Evolutionary conservation across 2,888 invertebrate species (phyloP).

Genomic region (Acrobasis suavella): DNA sequence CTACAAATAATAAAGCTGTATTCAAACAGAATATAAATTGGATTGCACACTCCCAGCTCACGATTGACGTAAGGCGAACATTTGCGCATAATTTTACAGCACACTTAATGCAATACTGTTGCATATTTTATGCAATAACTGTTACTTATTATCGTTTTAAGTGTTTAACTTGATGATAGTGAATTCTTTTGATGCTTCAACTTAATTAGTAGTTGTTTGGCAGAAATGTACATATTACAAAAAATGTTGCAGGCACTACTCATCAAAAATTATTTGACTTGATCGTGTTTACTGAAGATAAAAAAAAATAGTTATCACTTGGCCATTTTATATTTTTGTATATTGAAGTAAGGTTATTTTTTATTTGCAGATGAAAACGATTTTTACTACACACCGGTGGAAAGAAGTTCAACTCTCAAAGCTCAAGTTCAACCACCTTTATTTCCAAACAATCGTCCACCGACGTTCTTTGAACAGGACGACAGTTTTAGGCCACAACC

Average conservation of each 20-base stretch:
- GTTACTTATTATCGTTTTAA: neutral
- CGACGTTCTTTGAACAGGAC: conserved; percentile 66
- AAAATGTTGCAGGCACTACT: too few species aligned
- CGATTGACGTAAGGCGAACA: conserved; percentile 31
- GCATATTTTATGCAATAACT: conserved; percentile 16
- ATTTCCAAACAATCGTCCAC: conserved; percentile 65
- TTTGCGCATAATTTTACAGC: conserved; percentile 31
- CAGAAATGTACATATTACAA: too few species aligned
- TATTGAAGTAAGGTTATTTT: conserved; percentile 28
- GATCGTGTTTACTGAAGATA: neutral
- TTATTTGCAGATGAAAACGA: conserved; percentile 75
- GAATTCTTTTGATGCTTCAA: too few species aligned
- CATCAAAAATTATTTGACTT: neutral
- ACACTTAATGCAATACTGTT: conserved; percentile 21
- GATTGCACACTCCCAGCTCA: conserved; percentile 15
- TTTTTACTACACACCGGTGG: conserved; percentile 74
- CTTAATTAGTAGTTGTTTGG: too few species aligned
- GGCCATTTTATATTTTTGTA: neutral
- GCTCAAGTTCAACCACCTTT: conserved; percentile 79
- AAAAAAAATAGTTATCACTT: too few species aligned
- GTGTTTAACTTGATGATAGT: neutral
- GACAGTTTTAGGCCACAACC: conserved; percentile 63
- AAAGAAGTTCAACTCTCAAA: conserved; percentile 78
- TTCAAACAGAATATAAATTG: conserved; percentile 20
- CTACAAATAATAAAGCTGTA: conserved; percentile 17